These are phyloP conservation scores for Pteruthius melanotis DNA, from an alignment of 2,113 vertebrate species.

Conservation along the genomic window DNA sequence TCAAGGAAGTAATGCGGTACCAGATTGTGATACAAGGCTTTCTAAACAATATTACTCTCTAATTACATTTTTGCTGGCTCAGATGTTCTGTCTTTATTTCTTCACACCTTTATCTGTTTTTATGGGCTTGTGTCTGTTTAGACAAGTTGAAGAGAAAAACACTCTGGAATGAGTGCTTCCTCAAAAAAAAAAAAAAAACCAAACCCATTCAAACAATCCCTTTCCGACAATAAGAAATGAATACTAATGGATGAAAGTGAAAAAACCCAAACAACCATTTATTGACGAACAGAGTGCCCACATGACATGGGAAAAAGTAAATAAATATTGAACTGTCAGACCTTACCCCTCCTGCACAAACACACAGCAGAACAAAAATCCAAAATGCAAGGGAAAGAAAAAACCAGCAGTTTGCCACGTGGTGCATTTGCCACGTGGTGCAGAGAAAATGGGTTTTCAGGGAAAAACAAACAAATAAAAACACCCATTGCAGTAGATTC, in stretches of 20 bases:
- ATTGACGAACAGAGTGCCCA: neutral
- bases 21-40: neutral
- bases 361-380: no score
- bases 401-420: accelerated
- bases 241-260: neutral
- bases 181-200: neutral
- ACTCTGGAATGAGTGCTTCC: neutral
- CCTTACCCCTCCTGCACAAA: no score
- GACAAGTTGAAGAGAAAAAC: neutral
- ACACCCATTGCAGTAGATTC: neutral
- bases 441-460: neutral
- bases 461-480: neutral
- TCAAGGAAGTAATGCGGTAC: neutral
- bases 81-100: neutral
- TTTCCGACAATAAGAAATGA: neutral
- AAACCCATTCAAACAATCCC: neutral
- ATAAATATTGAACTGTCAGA: neutral
- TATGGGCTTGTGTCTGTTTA: neutral
- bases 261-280: no score
- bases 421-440: neutral
- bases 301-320: neutral
- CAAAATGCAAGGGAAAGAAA: neutral
- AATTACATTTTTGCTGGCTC: neutral
- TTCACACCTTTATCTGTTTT: neutral
- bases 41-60: neutral